phyloP scores from a whole-genome alignment of 2,888 invertebrate species.

The Cecidostiba fungosa region DNA sequence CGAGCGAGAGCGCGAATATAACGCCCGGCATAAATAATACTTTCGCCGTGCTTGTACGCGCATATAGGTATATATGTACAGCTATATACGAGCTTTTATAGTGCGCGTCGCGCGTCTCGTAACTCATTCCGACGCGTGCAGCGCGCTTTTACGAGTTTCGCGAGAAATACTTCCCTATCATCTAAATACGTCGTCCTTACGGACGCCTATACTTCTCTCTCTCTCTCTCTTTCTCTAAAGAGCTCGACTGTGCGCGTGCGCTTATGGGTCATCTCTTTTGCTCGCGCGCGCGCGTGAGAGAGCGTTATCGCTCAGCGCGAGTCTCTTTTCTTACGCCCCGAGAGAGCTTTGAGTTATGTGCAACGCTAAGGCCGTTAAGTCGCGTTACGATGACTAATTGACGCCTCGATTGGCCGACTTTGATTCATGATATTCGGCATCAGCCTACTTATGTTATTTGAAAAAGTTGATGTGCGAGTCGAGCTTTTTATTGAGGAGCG shows the following conservation, averaged over 20 bases:
- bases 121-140: slow-evolving; percentile 58
- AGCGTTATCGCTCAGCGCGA: slow-evolving; percentile 16
- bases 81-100: slow-evolving; percentile 50
- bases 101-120: slow-evolving; percentile 48
- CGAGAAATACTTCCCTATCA: slow-evolving; percentile 65
- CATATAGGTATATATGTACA: neutral
- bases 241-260: neutral
- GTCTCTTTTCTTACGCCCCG: neutral
- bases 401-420: slow-evolving; percentile 47
- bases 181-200: slow-evolving; percentile 56
- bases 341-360: slow-evolving; percentile 50
- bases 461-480: neutral
- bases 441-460: no score
- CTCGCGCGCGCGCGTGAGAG: neutral
- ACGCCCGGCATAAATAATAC: slow-evolving; percentile 49
- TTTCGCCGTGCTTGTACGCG: slow-evolving; percentile 36
- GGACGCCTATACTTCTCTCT: slow-evolving; percentile 3
- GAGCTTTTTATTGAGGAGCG: neutral
- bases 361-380: slow-evolving; percentile 20
- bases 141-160: slow-evolving; percentile 67
- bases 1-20: slow-evolving; percentile 3
- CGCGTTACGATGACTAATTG: slow-evolving; percentile 61
- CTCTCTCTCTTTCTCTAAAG: neutral
- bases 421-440: slow-evolving; percentile 49
- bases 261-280: slow-evolving; percentile 24